Evolutionary conservation across 2,888 invertebrate species (phyloP), one percentile per base, ranked within the genome.

Genomic region (Pollenia amentaria): DNA sequence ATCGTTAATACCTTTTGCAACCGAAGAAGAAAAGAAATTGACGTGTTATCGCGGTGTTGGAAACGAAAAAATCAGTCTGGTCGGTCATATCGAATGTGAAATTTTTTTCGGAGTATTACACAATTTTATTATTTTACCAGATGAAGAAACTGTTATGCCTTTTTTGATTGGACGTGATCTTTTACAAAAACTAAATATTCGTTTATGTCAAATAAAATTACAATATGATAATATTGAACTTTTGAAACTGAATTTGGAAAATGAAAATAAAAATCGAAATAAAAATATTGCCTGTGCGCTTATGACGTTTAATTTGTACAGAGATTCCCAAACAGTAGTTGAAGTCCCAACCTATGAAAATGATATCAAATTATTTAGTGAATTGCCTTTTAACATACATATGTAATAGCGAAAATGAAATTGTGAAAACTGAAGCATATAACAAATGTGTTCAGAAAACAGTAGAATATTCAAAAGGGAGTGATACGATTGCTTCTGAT

Each of bases 1-100:
- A 53, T 77, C 77, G 1, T 11, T 64, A 6, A 51, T 88, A 60
- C 85, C 79, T 21, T 67, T 75, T 44, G 72, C 67, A 4, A 51
- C 83, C 38, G 60, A 42, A 9, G 12, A 77, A 11, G 62, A 51
- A 51, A 14, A 11, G 0, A 40, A 53, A 72, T 38, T 65, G 12
- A 44, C 69, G 38, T 76, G 72, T 42, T 65, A 53, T 46, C 64
- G 21, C 46, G 46, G 46, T 9, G 11, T 46, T 12, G 46, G 46
- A 4, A 46, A 46, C 11, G 3, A 10, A 11, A 46, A 46, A 46
- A 9, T 46, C 9, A 46, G 11, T 10, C 9, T 12, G n/a, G n/a
- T n/a, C n/a, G n/a, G n/a, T n/a, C n/a, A n/a, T n/a, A n/a, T n/a
- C n/a, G n/a, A n/a, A n/a, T n/a, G n/a, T n/a, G n/a, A n/a, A n/a